Evolutionary conservation across 2,888 invertebrate genomes (phyloP).

Genomic region (Encarsia formosa): DNA sequence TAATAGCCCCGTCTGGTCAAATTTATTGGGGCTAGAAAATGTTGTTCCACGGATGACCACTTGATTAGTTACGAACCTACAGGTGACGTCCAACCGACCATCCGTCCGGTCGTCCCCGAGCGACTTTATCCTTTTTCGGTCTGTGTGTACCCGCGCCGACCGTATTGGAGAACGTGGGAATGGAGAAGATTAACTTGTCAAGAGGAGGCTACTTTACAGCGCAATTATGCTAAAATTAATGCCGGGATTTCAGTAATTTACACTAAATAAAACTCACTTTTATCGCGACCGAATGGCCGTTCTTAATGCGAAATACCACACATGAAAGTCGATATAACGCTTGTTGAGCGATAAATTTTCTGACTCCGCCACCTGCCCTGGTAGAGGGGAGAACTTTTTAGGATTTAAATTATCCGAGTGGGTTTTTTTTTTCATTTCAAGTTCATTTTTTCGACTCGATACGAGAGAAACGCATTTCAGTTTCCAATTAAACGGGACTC

Average conservation of each 20-base stretch:
- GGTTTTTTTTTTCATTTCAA: not conserved
- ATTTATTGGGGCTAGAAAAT: slow-evolving; percentile 43
- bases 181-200: slow-evolving; percentile 29
- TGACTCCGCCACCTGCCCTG: too few relatives aligned
- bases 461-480: not conserved
- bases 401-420: not conserved
- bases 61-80: slow-evolving; percentile 37
- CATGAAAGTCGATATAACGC: slow-evolving; percentile 25
- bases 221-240: slow-evolving; percentile 28
- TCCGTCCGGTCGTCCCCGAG: slow-evolving; percentile 12
- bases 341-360: slow-evolving; percentile 22
- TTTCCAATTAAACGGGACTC: slow-evolving; percentile 18
- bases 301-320: slow-evolving; percentile 27
- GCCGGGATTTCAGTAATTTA: slow-evolving; percentile 28
- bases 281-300: slow-evolving; percentile 22
- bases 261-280: slow-evolving; percentile 28
- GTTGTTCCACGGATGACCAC: slow-evolving; percentile 32
- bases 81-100: slow-evolving; percentile 17
- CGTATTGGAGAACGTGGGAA: slow-evolving; percentile 25
- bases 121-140: slow-evolving; percentile 4
- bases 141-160: not conserved
- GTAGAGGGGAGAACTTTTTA: too few relatives aligned
- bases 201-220: slow-evolving; percentile 21
- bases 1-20: slow-evolving; percentile 45
- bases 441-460: not conserved